Base-by-base conservation (phyloP, 1,140 invertebrate genomes). In the Brachionus manjavacas region DNA sequence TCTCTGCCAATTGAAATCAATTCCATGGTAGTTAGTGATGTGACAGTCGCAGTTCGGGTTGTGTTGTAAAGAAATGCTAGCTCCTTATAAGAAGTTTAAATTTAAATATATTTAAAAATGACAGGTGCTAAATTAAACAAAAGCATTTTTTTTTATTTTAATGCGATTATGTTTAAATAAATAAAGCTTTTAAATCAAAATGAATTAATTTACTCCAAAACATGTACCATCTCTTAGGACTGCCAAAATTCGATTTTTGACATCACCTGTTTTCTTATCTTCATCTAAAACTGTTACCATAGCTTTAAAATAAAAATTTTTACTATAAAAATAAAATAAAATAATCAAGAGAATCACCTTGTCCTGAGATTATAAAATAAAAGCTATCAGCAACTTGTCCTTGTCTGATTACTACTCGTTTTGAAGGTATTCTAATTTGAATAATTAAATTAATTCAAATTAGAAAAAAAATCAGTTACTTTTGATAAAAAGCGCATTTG, bases 61-160 rank as follows among this genome's bases (percentile, higher is more conserved):
- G 88, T 87, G 70, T 87, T 88, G 74, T 89, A 88, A 2, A 89
- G 85, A 49, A 90, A 85, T 2, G 88, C 89, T 31, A 89, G 84
- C 84, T 90, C 89, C 89, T 89, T 84, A 0, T 41, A 35, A 46
- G 16, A 46, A 14, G 20, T 31, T 55, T 12, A 35, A 60, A 60
- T 28, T 39, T 41, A 41, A 64, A 52, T 68, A 14, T 3, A 68
- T 68, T 60, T 60, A 9, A 8, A 23, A 60, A 60, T 60, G 66
- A 31, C 31, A 68, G 66, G 66, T 31, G 66, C 39, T 68, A 78
- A 43, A 8, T 78, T 46, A 78, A 72, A 72, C 25, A 72, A 72
- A 72, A 60, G 20, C 52, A 60, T 7, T 60, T 60, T 60, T 8
- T 20, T 60, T 16, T 41, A n/a, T 72, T 41, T 72, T 52, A 80